phyloP scores from a whole-genome alignment of 2,888 invertebrate species.

The Tetanocera ferruginea region DNA sequence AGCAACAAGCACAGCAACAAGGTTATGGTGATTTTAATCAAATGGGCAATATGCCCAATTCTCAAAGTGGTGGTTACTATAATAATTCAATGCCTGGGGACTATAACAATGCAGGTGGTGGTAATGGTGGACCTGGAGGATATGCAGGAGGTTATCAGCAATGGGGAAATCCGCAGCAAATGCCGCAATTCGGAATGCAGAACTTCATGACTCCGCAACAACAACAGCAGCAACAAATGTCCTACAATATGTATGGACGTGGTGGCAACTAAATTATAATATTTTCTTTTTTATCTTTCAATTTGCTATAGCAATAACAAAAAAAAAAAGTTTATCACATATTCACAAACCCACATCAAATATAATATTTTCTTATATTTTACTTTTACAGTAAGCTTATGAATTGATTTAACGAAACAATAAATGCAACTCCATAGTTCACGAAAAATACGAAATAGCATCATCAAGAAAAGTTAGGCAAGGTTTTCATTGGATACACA shows the following conservation, averaged over 20 bases:
- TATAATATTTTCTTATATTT: constrained; percentile 8
- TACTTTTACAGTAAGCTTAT: background rate
- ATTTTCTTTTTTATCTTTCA: background rate
- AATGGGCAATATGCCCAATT: constrained; percentile 44
- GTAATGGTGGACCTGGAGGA: constrained; percentile 39
- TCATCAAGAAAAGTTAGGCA: no score
- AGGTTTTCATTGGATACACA: no score
- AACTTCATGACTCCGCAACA: constrained; percentile 52
- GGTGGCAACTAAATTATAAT: constrained; percentile 44
- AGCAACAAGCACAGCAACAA: constrained; percentile 45
- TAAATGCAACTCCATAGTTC: background rate
- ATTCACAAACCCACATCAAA: background rate
- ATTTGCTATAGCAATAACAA: background rate
- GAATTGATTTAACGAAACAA: constrained; percentile 5
- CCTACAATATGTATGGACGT: constrained; percentile 58
- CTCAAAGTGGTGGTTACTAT: constrained; percentile 42
- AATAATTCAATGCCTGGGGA: constrained; percentile 48
- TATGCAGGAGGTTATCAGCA: constrained; percentile 45
- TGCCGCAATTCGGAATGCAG: constrained; percentile 48
- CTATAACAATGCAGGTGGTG: constrained; percentile 52
- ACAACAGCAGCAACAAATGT: constrained; percentile 48
- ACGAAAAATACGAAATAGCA: no score
- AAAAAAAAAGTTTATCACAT: background rate
- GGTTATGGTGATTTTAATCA: constrained; percentile 44
- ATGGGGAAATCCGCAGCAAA: constrained; percentile 45